Evolutionary conservation across 2,888 invertebrate species (phyloP).

Genomic region (Cheilosia soror): DNA sequence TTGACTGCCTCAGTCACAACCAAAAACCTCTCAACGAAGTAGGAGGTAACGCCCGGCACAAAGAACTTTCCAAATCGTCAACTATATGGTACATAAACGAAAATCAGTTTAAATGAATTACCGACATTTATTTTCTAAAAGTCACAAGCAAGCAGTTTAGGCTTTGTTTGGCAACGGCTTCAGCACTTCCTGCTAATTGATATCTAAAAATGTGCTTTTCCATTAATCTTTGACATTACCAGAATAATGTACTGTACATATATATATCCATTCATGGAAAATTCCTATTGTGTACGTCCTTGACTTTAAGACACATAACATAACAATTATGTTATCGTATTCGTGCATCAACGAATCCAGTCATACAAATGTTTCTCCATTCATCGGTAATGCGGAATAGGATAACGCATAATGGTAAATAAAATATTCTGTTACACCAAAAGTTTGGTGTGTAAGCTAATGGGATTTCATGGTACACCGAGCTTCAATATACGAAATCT

Average conservation of each 20-base stretch:
- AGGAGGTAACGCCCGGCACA: too few species aligned
- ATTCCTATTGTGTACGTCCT: not conserved
- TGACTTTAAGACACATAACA: not conserved
- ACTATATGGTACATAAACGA: too few species aligned
- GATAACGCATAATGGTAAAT: slow-evolving; percentile 8
- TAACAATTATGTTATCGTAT: not conserved
- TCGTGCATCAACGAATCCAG: not conserved
- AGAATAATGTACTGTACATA: not conserved
- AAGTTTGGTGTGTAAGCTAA: slow-evolving; percentile 22
- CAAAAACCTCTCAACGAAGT: too few species aligned
- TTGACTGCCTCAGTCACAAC: too few species aligned
- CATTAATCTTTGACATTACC: not conserved
- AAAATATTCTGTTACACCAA: slow-evolving; percentile 12
- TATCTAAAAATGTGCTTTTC: not conserved
- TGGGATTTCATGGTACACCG: slow-evolving; percentile 33
- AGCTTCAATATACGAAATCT: slow-evolving; percentile 3
- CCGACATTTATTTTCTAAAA: too few species aligned
- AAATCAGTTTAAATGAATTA: too few species aligned
- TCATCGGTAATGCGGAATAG: not conserved
- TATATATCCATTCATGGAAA: not conserved
- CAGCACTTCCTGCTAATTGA: too few species aligned
- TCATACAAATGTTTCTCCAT: not conserved
- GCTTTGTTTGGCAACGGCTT: too few species aligned
- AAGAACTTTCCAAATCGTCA: too few species aligned
- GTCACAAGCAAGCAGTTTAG: too few species aligned